Evolutionary conservation across 1,140 invertebrate genomes (phyloP).

Genomic region (Drosophila auraria): DNA sequence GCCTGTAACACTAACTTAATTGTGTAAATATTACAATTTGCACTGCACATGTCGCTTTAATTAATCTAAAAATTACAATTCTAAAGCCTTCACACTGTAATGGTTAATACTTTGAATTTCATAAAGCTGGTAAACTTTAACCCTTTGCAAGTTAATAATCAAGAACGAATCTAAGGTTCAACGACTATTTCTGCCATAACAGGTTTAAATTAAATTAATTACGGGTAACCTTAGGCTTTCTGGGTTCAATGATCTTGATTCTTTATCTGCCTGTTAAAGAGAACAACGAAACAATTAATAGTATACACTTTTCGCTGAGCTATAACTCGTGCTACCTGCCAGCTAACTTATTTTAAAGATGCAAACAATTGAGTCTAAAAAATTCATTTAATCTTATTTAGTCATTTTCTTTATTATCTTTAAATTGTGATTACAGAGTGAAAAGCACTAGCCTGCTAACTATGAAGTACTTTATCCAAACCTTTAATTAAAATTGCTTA

Average conservation of each 20-base stretch:
- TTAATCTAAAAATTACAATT: not conserved
- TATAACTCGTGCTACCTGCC: not conserved
- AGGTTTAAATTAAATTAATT: conserved; percentile 22
- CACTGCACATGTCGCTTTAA: not conserved
- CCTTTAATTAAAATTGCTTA: conserved; percentile 6
- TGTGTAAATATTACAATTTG: not conserved
- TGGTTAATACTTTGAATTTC: not conserved
- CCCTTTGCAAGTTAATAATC: conserved; percentile 4
- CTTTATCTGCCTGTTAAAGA: not conserved
- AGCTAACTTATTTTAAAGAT: not conserved
- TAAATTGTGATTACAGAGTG: not conserved
- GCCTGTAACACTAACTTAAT: not conserved
- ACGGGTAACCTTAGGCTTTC: not conserved
- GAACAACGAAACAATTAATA: not conserved
- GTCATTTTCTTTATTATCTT: too few species aligned
- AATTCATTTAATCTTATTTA: not conserved
- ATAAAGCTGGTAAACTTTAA: not conserved
- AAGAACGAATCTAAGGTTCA: conserved; percentile 32
- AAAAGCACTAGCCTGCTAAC: not conserved
- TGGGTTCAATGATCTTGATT: conserved; percentile 30
- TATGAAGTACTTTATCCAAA: not conserved
- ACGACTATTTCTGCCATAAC: conserved; percentile 25
- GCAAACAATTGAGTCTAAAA: not conserved
- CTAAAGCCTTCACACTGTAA: not conserved
- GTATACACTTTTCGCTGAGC: not conserved